Evolutionary conservation across 2,888 invertebrate genomes (phyloP), one percentile per base, ranked within the genome.

Genomic region (Oegoconia quadripuncta): DNA sequence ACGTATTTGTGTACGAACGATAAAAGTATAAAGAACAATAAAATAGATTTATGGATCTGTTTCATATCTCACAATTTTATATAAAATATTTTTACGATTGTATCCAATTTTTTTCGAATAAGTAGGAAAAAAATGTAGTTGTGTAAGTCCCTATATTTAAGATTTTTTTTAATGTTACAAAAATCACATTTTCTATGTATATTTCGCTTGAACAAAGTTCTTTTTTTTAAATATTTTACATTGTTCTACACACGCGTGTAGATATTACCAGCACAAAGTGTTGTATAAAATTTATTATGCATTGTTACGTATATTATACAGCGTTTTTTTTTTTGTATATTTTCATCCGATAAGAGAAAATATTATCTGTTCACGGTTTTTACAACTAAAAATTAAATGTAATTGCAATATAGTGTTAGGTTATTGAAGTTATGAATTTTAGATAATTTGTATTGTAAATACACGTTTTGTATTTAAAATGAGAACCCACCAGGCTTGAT

Each of bases 141-240:
- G 15, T 22, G 22, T 39, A 35, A 43, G 35, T 44, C 34, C 37
- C 35, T 38, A 37, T 52, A 44, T 59, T 52, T 56, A 55, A 46
- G 50, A 42, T 48, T 52, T 57, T 50, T 55, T 23, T 39, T 41
- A 55, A 40, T 37, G 47, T 43, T 37, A 39, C n/a, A n/a, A n/a
- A n/a, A 42, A 44, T 26, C 37, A 50, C 46, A 54, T 28, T 17
- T 28, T 42, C 42, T 59, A 43, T 77, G 72, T 78, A 75, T 76
- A 75, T 78, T 74, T 73, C 52, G 74, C 67, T 71, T 73, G 81
- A 81, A 81, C 81, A 74, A 75, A 81, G 81, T 81, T 81, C 81
- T 73, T 50, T 46, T 48, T 47, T 47, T 39, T 39, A 39, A 34
- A 52, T 55, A 50, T 46, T 55, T n/a, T n/a, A n/a, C n/a, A 52